phyloP scores from a whole-genome alignment of 2,113 vertebrate genomes.

The Eulacestoma nigropectus region DNA sequence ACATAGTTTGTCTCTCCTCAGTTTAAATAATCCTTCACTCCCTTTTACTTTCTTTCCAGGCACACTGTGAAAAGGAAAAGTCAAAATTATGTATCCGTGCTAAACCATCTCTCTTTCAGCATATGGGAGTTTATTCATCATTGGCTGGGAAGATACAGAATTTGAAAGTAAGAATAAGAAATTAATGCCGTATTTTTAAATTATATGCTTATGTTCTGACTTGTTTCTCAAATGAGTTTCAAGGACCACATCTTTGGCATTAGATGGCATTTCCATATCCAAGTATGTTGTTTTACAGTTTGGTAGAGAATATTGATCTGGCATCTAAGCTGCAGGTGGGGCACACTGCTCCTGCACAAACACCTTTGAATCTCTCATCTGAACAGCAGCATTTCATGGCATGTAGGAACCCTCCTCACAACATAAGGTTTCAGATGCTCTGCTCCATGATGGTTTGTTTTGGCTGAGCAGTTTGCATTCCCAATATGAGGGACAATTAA shows the following conservation, averaged over 20 bases:
- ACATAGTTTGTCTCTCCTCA: not conserved
- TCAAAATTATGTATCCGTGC: slow-evolving; percentile 62
- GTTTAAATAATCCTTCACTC: not conserved
- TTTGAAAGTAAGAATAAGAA: slow-evolving; percentile 69
- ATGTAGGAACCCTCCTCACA: not conserved
- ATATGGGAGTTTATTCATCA: slow-evolving; percentile 73
- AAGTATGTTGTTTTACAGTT: not conserved
- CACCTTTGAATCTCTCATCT: not conserved
- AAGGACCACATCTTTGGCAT: not conserved
- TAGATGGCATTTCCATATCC: not conserved
- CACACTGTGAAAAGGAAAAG: slow-evolving; percentile 63
- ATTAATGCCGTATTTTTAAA: not conserved
- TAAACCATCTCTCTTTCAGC: slow-evolving; percentile 80
- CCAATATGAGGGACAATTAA: fast-evolving
- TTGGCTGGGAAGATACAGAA: slow-evolving; percentile 65
- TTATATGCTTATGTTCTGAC: not conserved
- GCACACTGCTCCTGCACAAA: not conserved
- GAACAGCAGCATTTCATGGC: not conserved
- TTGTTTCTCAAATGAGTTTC: not conserved
- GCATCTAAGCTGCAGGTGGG: not conserved
- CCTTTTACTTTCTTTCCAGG: slow-evolving; percentile 48
- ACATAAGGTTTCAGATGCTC: not conserved
- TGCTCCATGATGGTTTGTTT: not conserved
- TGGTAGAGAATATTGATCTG: not conserved
- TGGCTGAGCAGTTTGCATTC: not conserved